Conservation (phyloP, 2,888 invertebrate species). For the Nowickia ferox region DNA sequence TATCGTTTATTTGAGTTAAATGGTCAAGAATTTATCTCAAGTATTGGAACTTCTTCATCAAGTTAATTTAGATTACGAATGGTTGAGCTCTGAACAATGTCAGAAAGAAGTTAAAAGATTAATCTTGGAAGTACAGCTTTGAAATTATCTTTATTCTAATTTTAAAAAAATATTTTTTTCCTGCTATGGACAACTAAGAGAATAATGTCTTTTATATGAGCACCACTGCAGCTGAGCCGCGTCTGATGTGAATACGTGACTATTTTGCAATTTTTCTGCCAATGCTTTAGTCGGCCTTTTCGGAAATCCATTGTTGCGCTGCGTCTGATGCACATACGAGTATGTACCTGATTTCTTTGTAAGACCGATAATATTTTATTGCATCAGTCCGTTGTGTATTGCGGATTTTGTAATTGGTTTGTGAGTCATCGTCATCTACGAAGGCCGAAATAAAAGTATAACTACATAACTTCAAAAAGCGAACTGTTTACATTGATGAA, state of each 20-base stretch:
- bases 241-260: not conserved
- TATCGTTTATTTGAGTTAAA: slow-evolving; percentile 62
- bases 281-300: not conserved
- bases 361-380: not conserved
- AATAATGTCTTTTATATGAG: not conserved
- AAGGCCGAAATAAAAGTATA: no score
- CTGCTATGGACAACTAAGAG: not conserved
- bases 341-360: not conserved
- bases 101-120: not conserved
- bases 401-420: no score
- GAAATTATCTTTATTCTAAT: not conserved
- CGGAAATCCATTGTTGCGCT: not conserved
- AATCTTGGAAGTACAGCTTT: not conserved
- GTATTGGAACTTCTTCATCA: not conserved
- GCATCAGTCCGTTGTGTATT: not conserved
- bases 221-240: not conserved
- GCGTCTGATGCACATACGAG: not conserved
- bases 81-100: not conserved
- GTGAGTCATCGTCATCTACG: no score
- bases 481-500: no score
- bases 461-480: no score
- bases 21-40: slow-evolving; percentile 13
- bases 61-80: not conserved
- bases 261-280: not conserved
- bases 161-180: not conserved